Percentiles rank a stretch among this genome's conserved stretches.
Evolutionary conservation across 1,140 invertebrate genomes (phyloP).

Genomic region (Laupala kohalensis): DNA sequence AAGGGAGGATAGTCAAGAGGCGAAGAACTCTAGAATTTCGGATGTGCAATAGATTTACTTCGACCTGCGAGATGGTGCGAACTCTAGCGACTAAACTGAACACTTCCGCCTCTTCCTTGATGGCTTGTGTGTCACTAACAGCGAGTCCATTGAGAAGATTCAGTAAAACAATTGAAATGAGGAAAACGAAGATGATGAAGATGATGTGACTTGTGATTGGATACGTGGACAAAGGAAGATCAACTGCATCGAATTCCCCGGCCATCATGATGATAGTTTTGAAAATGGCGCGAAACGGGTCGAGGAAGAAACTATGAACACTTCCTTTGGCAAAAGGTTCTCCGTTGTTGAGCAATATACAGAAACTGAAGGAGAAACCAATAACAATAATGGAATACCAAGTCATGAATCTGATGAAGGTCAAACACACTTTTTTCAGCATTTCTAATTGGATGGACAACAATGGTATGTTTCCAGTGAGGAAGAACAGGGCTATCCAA

Average conservation of each 20-base stretch:
- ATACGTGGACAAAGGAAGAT: constrained; percentile 52
- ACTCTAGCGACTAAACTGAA: constrained; percentile 31
- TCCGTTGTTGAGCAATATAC: constrained; percentile 55
- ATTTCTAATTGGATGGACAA: constrained; percentile 66
- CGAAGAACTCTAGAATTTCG: neutral
- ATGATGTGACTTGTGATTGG: constrained; percentile 53
- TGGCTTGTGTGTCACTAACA: constrained; percentile 62
- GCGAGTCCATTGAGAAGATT: constrained; percentile 70
- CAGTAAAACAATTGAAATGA: constrained; percentile 64
- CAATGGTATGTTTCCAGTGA: constrained; percentile 57
- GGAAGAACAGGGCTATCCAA: constrained; percentile 55
- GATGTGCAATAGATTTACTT: neutral
- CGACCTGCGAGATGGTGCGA: neutral
- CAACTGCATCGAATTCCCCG: constrained; percentile 63
- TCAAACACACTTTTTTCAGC: constrained; percentile 59
- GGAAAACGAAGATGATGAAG: constrained; percentile 63
- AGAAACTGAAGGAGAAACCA: constrained; percentile 68
- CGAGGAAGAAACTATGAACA: constrained; percentile 30
- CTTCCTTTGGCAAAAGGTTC: constrained; percentile 16
- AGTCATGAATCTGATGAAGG: constrained; percentile 61
- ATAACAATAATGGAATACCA: constrained; percentile 66
- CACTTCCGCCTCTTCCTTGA: constrained; percentile 59
- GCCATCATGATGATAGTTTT: constrained; percentile 74
- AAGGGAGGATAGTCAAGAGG: neutral
- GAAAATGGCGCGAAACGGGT: constrained; percentile 50